Base-by-base conservation (phyloP, 1,140 invertebrate species). In the Anoplolepis gracilipes region DNA sequence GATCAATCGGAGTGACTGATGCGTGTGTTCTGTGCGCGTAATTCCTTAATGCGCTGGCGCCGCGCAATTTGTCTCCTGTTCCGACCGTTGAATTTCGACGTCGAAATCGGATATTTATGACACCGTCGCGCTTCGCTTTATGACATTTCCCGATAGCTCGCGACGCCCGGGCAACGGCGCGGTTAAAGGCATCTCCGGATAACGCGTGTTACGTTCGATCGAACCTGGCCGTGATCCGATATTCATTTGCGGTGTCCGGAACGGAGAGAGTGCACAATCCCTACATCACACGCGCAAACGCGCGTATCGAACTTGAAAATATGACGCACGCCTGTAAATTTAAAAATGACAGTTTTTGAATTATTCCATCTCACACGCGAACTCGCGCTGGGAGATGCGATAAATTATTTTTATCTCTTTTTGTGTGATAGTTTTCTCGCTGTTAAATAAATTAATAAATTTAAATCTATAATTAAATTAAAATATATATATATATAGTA, bases 111-210 rank as follows among this genome's bases (percentile, higher is more conserved):
- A 81, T 85, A 69, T 86, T 84, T 67, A 78, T 79, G 88, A 90
- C 75, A 79, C 65, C 46, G 62, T 67, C 78, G 28, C 79, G 85
- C 36, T 57, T 82, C 64, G 86, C 85, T 90, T 90, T 90, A 90
- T 90, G 87, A 89, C 87, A 64, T 87, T 75, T 84, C 75, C 82
- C 82, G 87, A 89, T 89, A 79, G 88, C 49, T 73, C 78, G 33
- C 53, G 59, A 76, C 39, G 36, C 36, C 4, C 76, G 88, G 85
- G 88, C 87, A 89, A 84, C 88, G 87, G 13, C 73, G 49, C 87
- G 88, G 88, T 89, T 89, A 88, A 90, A 78, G 73, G 88, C 78
- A 84, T 70, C 73, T 69, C 28, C 11, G 85, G 73, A 89, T 86
- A 89, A 89, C 87, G 73, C 73, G 64, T 78, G 82, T 62, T 78